Conservation (phyloP, 1,140 invertebrate species). For the Megathymus violae region DNA sequence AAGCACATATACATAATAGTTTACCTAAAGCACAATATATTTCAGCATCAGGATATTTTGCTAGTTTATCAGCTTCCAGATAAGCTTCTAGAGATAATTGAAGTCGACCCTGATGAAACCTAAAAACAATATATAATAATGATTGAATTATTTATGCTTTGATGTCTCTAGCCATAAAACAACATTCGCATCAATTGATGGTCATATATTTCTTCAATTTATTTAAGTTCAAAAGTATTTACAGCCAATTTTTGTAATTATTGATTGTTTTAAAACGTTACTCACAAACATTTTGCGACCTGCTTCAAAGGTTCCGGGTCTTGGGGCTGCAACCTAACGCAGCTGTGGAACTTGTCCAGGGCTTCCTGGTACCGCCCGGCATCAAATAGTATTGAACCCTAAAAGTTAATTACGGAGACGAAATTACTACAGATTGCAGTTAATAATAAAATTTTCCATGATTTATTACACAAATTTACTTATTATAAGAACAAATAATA, state of each 20-base stretch:
- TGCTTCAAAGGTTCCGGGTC: conserved; percentile 74
- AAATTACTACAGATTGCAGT: no score
- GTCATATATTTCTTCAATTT: no score
- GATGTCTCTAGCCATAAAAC: no score
- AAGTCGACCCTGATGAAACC: conserved; percentile 64
- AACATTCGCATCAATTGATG: no score
- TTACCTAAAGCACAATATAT: conserved; percentile 72
- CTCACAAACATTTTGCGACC: conserved; percentile 77
- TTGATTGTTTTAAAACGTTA: no score
- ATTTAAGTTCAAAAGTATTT: no score
- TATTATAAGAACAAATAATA: no score
- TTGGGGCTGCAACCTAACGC: conserved; percentile 65
- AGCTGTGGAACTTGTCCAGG: conserved; percentile 71
- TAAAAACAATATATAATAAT: conserved; percentile 34
- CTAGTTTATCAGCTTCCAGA: conserved; percentile 72
- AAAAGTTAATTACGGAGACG: no score
- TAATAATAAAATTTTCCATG: no score
- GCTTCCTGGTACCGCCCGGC: conserved; percentile 70
- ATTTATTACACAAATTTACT: no score
- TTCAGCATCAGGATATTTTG: conserved; percentile 68
- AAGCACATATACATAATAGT: neutral
- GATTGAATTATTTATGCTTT: no score
- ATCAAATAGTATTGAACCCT: conserved; percentile 70
- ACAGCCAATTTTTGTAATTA: no score
- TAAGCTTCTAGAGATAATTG: conserved; percentile 68